phyloP scores from a whole-genome alignment of 2,113 vertebrate genomes.

The Alces alces region DNA sequence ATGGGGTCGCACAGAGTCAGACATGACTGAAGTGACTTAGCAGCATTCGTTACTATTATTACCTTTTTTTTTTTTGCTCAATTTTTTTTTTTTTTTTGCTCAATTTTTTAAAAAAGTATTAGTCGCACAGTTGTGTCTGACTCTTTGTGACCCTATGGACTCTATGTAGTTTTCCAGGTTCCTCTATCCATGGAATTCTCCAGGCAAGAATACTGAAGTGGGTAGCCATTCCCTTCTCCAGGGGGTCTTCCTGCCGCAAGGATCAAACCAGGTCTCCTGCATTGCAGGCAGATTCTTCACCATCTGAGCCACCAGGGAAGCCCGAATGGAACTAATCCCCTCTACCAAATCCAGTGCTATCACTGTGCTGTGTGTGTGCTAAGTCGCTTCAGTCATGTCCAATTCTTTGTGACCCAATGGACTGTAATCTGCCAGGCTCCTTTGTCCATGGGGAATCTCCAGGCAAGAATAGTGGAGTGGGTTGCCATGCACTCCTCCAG shows the following conservation, averaged over 20 bases:
- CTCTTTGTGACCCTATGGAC: background rate
- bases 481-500: background rate
- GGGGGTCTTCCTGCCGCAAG: background rate
- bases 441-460: background rate
- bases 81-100: background rate
- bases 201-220: background rate
- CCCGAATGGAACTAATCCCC: background rate
- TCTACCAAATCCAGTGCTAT: background rate
- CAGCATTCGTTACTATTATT: background rate
- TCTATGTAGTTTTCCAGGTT: background rate
- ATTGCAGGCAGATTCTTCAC: background rate
- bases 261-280: background rate
- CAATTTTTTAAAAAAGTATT: background rate
- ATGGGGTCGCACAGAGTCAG: too few species aligned
- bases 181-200: background rate
- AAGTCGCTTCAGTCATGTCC: background rate
- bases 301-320: background rate
- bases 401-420: background rate
- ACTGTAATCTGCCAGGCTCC: background rate
- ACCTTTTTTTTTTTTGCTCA: background rate
- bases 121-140: background rate
- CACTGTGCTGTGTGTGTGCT: background rate
- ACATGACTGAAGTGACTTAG: too few species aligned
- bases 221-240: background rate
- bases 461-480: background rate